Evolutionary conservation across 2,888 invertebrate species (phyloP).

Genomic region (Lordiphosa fenestrarum): DNA sequence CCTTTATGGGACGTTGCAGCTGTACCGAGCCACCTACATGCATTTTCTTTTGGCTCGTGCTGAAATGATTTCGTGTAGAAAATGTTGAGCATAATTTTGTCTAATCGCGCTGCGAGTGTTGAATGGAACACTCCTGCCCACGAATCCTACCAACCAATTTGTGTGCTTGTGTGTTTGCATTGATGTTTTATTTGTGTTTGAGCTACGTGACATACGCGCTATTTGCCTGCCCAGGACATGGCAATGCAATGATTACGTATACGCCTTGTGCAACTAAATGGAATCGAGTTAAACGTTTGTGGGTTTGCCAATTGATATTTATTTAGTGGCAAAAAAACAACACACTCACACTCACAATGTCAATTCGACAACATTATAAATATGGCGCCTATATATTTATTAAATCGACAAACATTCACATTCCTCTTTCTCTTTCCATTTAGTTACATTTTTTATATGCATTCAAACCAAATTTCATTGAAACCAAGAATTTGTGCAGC

Average conservation of each 20-base stretch:
- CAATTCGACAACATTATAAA: slow-evolving; percentile 18
- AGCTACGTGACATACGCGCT: slow-evolving; percentile 70
- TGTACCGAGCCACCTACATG: slow-evolving; percentile 17
- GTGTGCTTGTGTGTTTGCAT: slow-evolving; percentile 10
- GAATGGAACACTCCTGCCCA: slow-evolving; percentile 20
- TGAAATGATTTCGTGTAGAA: slow-evolving; percentile 69
- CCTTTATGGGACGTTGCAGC: slow-evolving; percentile 9
- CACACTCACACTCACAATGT: slow-evolving; percentile 6
- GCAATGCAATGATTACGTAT: slow-evolving; percentile 40
- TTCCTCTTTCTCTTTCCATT: no score
- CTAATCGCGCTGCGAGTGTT: slow-evolving; percentile 57
- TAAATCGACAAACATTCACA: not conserved
- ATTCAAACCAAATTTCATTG: no score
- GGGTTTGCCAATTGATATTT: slow-evolving; percentile 30
- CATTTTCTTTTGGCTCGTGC: slow-evolving; percentile 37
- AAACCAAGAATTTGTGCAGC: no score
- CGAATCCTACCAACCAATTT: not conserved
- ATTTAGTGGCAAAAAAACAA: slow-evolving; percentile 22
- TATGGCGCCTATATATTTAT: slow-evolving; percentile 13
- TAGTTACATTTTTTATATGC: no score
- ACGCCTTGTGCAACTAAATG: slow-evolving; percentile 45
- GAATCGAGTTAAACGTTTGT: slow-evolving; percentile 41
- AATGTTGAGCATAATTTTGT: slow-evolving; percentile 71
- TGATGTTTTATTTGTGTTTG: slow-evolving; percentile 62
- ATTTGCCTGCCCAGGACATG: slow-evolving; percentile 44